Evolutionary conservation across 2,113 vertebrate species (phyloP), one percentile per base, ranked within the genome.

Genomic region (Elgaria multicarinata): DNA sequence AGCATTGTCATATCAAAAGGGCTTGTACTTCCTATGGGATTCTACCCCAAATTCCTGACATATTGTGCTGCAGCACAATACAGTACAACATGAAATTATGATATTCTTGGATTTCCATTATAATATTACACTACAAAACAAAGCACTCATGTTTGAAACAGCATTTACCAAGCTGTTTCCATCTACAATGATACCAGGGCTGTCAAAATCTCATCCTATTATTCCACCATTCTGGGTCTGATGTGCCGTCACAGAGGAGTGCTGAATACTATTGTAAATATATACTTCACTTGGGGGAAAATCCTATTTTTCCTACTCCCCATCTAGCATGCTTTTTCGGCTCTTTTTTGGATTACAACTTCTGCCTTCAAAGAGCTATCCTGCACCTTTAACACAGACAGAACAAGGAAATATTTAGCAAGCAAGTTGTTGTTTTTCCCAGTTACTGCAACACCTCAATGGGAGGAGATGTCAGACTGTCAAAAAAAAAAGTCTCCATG

Each of bases 131-230:
- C 4, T 44, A 0, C 16, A 66, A 87, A 20, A 87, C 62, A 79
- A 44, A 67, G 6, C 75, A 36, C 58, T 87, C 22, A 79, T 44
- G 76, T 79, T 42, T 87, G 33, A 79, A 87, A 87, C 13, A 28
- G 36, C 50, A 8, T 78, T 46, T n/a, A 44, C 44, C 71, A 62
- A 69, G 31, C 44, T 53, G 33, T 67, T 79, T 66, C 46, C 33
- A 8, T 78, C 14, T 67, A 36, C 86, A 36, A 24, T 28, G 22
- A 14, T 69, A 67, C 14, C 36, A 79, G 28, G 42, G 62, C 44
- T 87, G 86, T 79, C 75, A 87, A 46, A 46, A n/a, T 79, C 62
- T 87, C 75, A 87, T 18, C 79, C 7, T 50, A 50, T 78, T 67
- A 79, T 53, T 78, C 75, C 33, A 87, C 18, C 44, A 87, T 79